Conservation (phyloP, 2,888 invertebrate species). For the Iphiclides podalirius region DNA sequence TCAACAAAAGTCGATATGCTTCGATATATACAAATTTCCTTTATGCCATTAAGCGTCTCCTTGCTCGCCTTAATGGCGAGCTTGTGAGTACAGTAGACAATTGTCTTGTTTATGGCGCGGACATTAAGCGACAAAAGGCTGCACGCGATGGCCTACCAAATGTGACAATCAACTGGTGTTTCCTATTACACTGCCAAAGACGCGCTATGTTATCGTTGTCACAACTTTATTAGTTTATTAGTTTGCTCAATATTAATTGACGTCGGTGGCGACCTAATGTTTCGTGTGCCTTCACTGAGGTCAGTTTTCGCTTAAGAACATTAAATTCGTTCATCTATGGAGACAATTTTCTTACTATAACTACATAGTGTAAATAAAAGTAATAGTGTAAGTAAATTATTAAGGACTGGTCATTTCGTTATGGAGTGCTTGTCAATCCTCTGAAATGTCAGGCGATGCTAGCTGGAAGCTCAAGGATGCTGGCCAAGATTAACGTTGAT, state of each 20-base stretch:
- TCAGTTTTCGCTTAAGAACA: too few species aligned
- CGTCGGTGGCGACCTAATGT: too few species aligned
- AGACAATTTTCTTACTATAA: too few species aligned
- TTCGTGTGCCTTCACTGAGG: too few species aligned
- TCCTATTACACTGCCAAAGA: constrained; percentile 16
- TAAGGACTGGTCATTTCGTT: too few species aligned
- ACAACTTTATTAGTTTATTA: constrained; percentile 16
- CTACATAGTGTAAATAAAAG: too few species aligned
- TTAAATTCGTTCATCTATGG: too few species aligned
- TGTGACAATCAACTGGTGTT: constrained; percentile 17
- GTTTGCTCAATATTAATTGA: not conserved
- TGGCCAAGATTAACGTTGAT: too few species aligned
- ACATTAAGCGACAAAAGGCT: constrained; percentile 54
- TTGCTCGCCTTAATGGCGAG: constrained; percentile 23
- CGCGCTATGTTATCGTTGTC: constrained; percentile 12
- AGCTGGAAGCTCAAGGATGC: too few species aligned
- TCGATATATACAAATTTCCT: constrained; percentile 2
- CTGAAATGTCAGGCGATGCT: too few species aligned
- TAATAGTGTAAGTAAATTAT: too few species aligned
- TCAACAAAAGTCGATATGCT: not conserved
- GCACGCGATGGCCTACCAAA: constrained; percentile 43
- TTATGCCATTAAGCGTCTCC: constrained; percentile 7
- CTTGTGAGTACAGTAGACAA: constrained; percentile 50
- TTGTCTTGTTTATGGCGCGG: constrained; percentile 61
- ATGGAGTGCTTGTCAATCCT: too few species aligned